A percentile compares a stretch with the other conserved stretches of the same genome.
These are phyloP conservation scores for Mus minutoides DNA, from an alignment of 2,797 vertebrate genomes.

Conservation along the genomic window DNA sequence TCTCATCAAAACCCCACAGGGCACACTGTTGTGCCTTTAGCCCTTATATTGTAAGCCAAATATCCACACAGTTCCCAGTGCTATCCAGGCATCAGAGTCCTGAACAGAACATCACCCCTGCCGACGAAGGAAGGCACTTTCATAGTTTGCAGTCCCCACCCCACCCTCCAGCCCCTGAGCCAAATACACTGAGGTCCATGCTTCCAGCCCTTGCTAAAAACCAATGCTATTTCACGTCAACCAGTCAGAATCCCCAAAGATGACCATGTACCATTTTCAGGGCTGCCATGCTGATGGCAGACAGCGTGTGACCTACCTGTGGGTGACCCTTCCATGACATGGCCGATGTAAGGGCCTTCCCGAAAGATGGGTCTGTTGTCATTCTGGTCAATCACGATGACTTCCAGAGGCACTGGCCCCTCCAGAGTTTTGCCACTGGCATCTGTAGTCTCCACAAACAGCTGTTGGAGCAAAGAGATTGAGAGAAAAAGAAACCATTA, in stretches of 20 bases:
- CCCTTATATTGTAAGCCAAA: background rate
- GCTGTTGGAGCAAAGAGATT: constrained; percentile 80
- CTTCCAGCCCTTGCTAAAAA: background rate
- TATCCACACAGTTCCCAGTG: background rate
- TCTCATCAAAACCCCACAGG: background rate
- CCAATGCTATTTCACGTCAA: rapidly evolving
- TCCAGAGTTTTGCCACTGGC: constrained; percentile 91
- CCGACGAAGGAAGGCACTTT: background rate
- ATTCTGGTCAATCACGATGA: constrained; percentile 96
- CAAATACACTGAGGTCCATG: background rate
- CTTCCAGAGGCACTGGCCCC: constrained; percentile 90
- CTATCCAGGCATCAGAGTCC: rapidly evolving
- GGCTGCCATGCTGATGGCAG: background rate
- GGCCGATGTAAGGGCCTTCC: constrained; percentile 94
- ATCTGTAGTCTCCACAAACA: constrained; percentile 91
- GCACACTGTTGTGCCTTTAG: background rate
- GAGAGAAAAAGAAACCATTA: constrained; percentile 20
- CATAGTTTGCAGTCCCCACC: background rate
- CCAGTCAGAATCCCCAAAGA: background rate
- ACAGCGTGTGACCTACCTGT: constrained; percentile 88
- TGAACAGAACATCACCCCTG: background rate
- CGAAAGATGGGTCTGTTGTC: constrained; percentile 97
- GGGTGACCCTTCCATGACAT: constrained; percentile 97
- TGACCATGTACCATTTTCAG: background rate
- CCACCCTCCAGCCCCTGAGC: too few relatives aligned